phyloP scores from a whole-genome alignment of 2,113 vertebrate species.

The Pica pica region DNA sequence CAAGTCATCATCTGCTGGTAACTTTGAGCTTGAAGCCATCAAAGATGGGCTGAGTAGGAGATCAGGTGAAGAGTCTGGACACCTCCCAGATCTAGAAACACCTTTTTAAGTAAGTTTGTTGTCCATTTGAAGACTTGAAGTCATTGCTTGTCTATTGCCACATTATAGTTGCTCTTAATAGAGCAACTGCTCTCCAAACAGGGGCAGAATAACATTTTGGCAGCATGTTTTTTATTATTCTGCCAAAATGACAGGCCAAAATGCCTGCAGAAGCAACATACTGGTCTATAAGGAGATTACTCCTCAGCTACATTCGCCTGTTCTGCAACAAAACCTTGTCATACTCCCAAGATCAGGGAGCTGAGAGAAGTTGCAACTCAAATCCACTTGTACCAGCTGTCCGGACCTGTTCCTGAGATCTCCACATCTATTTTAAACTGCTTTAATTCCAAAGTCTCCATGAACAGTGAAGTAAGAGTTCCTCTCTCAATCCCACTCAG shows the following conservation, averaged over 20 bases:
- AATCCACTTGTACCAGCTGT: neutral
- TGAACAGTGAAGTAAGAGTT: neutral
- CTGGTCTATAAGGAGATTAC: neutral
- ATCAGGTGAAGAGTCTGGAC: neutral
- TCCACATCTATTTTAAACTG: neutral
- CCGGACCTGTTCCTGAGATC: neutral
- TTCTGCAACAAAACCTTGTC: neutral
- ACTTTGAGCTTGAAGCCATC: neutral
- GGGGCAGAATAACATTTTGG: neutral
- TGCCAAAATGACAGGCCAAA: neutral
- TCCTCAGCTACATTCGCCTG: neutral
- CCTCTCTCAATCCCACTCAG: neutral
- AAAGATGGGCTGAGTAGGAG: neutral
- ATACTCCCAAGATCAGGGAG: neutral
- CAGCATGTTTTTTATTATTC: neutral
- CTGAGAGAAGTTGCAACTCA: rapidly evolving
- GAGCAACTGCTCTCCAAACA: neutral
- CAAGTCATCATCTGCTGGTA: neutral
- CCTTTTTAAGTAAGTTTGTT: neutral
- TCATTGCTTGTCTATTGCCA: neutral
- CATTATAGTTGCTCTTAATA: neutral
- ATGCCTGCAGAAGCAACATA: neutral
- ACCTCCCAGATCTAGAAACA: neutral
- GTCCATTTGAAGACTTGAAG: neutral
- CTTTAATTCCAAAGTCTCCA: neutral